A percentile compares a stretch with the other conserved stretches of the same genome.
Conservation (phyloP, 2,888 invertebrate genomes). For the Pseudococcus jackbeardsleyi region DNA sequence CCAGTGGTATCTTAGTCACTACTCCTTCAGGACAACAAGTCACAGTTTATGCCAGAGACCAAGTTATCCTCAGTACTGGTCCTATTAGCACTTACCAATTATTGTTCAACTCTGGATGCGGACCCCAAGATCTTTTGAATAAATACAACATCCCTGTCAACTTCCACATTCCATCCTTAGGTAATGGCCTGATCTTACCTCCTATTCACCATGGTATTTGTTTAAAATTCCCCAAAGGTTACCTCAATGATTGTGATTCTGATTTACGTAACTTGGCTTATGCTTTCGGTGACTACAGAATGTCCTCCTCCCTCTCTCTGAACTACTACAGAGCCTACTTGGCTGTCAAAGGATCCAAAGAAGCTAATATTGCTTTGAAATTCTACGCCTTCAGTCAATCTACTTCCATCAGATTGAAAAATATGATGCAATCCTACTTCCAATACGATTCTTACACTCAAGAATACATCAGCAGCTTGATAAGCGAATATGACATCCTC, state of each 20-base stretch:
- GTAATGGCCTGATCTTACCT: constrained; percentile 67
- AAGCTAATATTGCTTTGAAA: neutral
- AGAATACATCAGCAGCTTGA: neutral
- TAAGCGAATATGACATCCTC: neutral
- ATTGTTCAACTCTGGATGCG: constrained; percentile 79
- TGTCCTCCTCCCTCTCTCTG: neutral
- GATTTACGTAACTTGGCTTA: constrained; percentile 18
- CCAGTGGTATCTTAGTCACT: constrained; percentile 84
- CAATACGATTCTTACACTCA: constrained; percentile 3
- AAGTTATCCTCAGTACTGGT: constrained; percentile 78
- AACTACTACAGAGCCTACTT: constrained; percentile 32
- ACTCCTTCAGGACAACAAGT: constrained; percentile 70
- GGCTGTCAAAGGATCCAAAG: neutral
- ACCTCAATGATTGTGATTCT: neutral
- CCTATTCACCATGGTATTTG: constrained; percentile 65
- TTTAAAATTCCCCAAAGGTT: constrained; percentile 61
- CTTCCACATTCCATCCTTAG: constrained; percentile 68
- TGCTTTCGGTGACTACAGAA: neutral
- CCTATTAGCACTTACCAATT: constrained; percentile 78
- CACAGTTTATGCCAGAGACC: constrained; percentile 76
- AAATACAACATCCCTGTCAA: constrained; percentile 71
- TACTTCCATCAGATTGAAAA: neutral
- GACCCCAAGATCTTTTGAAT: constrained; percentile 72
- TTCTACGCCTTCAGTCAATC: constrained; percentile 34
- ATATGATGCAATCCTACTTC: neutral